Evolutionary conservation across 2,797 vertebrate species (phyloP), one percentile per base, ranked within the genome.

Genomic region (Gadopsis marmoratus): DNA sequence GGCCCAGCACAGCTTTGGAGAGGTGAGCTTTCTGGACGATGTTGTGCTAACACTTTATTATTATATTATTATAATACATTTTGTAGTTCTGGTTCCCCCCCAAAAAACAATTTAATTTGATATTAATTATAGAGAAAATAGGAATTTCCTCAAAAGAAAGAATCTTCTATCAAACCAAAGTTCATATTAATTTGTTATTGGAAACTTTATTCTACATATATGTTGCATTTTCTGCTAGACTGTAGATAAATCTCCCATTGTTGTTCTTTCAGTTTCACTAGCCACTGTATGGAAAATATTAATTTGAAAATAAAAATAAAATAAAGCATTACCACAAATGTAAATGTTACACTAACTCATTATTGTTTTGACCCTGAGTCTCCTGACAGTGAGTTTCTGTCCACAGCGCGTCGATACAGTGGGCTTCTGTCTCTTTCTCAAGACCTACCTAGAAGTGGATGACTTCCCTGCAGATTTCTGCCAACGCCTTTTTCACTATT

Each of bases 361-460:
- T 9, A 9, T 37, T 23, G 7, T 45, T 71, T 56, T 67, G 48
- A 68, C 31, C 50, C 10, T 41, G 35, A 56, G 48, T 74, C 29
- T 50, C 3, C 45, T 63, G 8, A 33, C 13, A 11, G 0, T n/a
- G 66, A 0, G 13, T 79, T 71, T 74, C 19, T 12, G 13, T 62
- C 63, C 29, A 41, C 86, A 97, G 97, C 93, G 92, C 4, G 89
- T 97, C 23, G 93, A 96, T 43, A 94, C 89, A 0, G 87, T 91
- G 8, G 97, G 96, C 11, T 97, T 98, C 88, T 83, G 89, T 85
- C 88, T 95, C 29, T 97, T 98, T 89, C 93, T 98, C 82, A 96
- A 95, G 89, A 95, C 94, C 62, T 97, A 97, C 87, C 92, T 98
- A 47, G 97, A 97, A 61, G 93, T 94, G 53, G 95, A 96, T 0